Conservation (phyloP, 2,888 invertebrate species). For the Salpingus planirostris region DNA sequence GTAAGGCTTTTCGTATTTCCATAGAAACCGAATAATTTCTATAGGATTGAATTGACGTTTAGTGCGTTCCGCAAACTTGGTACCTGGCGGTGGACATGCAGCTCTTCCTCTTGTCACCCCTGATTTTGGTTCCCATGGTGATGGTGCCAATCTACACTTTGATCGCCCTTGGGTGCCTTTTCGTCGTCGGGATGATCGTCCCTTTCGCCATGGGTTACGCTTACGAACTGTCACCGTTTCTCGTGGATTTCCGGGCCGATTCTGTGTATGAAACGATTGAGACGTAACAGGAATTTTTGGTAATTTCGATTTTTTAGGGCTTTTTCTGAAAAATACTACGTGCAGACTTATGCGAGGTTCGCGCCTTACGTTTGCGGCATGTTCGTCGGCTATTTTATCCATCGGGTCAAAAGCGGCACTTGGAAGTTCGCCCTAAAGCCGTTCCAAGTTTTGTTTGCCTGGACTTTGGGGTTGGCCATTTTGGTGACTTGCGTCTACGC, state of each 20-base stretch:
- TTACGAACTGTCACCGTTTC: conserved; percentile 1
- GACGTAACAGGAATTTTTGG: too few relatives aligned
- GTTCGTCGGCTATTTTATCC: conserved; percentile 9
- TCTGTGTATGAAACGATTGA: too few relatives aligned
- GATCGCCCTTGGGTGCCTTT: neutral
- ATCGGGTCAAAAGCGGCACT: too few relatives aligned
- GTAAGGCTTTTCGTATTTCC: conserved; percentile 4
- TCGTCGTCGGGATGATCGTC: neutral
- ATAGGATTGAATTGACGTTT: conserved; percentile 1
- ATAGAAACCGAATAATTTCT: neutral
- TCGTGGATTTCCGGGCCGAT: conserved; percentile 7
- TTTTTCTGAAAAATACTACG: conserved; percentile 9
- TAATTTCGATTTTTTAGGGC: neutral
- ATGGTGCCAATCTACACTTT: conserved; percentile 3
- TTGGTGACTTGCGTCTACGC: neutral
- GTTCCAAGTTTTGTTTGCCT: too few relatives aligned
- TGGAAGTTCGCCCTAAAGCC: too few relatives aligned
- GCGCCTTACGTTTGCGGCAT: conserved; percentile 10
- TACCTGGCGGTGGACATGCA: conserved; percentile 11
- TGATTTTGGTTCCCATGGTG: conserved; percentile 3
- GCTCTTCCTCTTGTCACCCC: conserved; percentile 7
- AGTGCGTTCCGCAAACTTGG: conserved; percentile 12
- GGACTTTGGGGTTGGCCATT: neutral
- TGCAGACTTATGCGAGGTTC: conserved; percentile 9
- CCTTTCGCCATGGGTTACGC: neutral